phyloP scores from a whole-genome alignment of 2,888 invertebrate species.

The Coecobrya sp. region DNA sequence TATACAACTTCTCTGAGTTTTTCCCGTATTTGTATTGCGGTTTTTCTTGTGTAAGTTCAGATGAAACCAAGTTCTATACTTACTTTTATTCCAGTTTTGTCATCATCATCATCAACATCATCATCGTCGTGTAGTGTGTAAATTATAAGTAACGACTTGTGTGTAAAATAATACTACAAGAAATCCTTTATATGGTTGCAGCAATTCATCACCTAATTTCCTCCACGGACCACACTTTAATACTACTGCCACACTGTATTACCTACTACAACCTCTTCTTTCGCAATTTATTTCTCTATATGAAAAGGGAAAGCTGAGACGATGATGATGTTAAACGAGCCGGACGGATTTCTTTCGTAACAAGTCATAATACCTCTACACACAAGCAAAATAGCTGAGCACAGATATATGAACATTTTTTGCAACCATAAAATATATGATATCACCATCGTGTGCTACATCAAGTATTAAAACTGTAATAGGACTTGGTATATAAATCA shows the following conservation, averaged over 20 bases:
- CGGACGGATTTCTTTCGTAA: background rate
- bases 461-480: background rate
- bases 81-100: background rate
- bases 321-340: background rate
- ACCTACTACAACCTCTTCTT: too few relatives aligned
- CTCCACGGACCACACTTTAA: background rate
- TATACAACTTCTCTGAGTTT: too few relatives aligned
- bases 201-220: conserved; percentile 19
- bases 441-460: background rate
- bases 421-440: too few relatives aligned
- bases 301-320: background rate
- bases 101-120: background rate
- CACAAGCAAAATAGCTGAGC: background rate
- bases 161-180: conserved; percentile 1
- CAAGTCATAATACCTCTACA: background rate
- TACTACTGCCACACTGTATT: too few relatives aligned
- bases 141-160: conserved; percentile 3
- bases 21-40: too few relatives aligned
- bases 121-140: background rate
- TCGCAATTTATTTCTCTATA: too few relatives aligned
- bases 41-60: too few relatives aligned
- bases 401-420: conserved; percentile 17
- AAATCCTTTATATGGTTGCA: background rate
- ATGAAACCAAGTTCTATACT: too few relatives aligned
- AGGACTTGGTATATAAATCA: conserved; percentile 31